These are phyloP conservation scores for Tetranychus urticae DNA, from an alignment of 1,140 invertebrate species.

Conservation along the genomic window DNA sequence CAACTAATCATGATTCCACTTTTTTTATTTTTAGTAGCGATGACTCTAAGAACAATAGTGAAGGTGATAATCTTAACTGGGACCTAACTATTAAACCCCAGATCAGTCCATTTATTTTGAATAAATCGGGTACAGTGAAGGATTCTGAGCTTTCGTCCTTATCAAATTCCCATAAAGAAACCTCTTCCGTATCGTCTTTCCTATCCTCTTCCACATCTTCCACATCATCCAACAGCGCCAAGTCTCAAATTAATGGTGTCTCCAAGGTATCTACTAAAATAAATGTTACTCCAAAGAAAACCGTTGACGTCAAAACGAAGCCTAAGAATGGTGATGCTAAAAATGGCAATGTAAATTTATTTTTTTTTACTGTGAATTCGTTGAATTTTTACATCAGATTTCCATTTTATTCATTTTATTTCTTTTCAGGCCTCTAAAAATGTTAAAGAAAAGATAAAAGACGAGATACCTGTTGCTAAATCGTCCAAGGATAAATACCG, in stretches of 20 bases:
- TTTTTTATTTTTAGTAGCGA: constrained; percentile 6
- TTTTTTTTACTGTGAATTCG: too few relatives aligned
- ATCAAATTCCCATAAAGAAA: not conserved
- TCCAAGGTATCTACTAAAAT: not conserved
- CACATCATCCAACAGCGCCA: not conserved
- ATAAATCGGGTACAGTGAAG: not conserved
- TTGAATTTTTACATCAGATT: not conserved
- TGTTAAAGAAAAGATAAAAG: too few relatives aligned
- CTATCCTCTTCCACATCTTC: not conserved
- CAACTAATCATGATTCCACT: not conserved
- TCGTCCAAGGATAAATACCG: not conserved
- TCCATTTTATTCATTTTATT: not conserved
- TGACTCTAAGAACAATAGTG: constrained; percentile 5
- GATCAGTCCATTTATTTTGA: constrained; percentile 2
- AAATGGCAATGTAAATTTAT: not conserved
- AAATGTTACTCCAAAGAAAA: not conserved
- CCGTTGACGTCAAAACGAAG: not conserved
- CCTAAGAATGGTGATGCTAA: not conserved
- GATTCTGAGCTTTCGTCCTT: not conserved
- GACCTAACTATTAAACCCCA: constrained; percentile 9
- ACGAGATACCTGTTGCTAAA: not conserved
- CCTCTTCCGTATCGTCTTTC: not conserved
- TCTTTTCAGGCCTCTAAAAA: not conserved
- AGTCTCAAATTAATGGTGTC: not conserved
- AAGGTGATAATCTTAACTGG: constrained; percentile 4